Conservation (phyloP, 92 coral and sea anemone genomes). For the Phenganax marumi region DNA sequence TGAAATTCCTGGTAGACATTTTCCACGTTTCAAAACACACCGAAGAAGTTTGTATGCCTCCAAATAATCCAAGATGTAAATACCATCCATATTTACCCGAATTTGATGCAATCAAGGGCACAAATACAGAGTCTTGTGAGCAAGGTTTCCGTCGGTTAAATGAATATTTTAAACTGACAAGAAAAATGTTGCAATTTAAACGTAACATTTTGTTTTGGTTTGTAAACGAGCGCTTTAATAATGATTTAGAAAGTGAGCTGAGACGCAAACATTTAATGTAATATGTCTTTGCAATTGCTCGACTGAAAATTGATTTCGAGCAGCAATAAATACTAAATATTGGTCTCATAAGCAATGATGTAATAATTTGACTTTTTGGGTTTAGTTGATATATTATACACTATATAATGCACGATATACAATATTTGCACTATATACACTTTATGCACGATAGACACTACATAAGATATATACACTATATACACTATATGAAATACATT, state of each 20-base stretch:
- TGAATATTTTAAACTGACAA: constrained; percentile 7
- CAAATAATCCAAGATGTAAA: constrained; percentile 37
- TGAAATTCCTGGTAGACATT: constrained; percentile 37
- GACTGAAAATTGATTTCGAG: not conserved
- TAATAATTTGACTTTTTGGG: not conserved
- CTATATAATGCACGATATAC: not conserved
- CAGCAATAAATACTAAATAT: not conserved
- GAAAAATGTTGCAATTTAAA: constrained; percentile 45
- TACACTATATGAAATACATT: no score
- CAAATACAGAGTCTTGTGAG: constrained; percentile 45
- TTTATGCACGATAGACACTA: no score
- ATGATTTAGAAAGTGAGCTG: constrained; percentile 40
- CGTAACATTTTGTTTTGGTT: constrained; percentile 45
- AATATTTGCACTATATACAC: no score
- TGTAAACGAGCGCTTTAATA: constrained; percentile 44
- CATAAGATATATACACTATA: no score
- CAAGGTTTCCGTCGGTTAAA: constrained; percentile 43
- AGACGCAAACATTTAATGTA: constrained; percentile 34
- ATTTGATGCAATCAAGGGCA: constrained; percentile 10
- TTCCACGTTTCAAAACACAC: constrained; percentile 45
- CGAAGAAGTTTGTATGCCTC: constrained; percentile 43
- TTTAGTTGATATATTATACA: constrained; percentile 5
- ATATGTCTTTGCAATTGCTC: no score
- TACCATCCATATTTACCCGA: constrained; percentile 14
- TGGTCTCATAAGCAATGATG: not conserved